These are phyloP conservation scores for Pangasianodon gigas DNA, from an alignment of 2,113 vertebrate genomes.

Conservation along the genomic window DNA sequence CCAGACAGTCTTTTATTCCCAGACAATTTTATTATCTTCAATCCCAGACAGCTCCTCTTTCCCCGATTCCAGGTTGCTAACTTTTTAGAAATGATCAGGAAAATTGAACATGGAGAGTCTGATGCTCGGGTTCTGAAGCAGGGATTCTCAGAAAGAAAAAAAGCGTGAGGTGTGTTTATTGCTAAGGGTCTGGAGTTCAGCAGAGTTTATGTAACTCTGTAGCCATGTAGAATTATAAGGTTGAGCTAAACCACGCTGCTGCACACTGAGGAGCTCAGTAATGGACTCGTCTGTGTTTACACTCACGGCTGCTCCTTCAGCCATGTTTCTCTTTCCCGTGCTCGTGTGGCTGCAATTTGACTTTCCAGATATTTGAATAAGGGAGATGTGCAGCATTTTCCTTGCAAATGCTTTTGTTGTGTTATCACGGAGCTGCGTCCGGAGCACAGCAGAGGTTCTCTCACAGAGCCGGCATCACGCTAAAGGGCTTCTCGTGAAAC, in stretches of 20 bases:
- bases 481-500: no score
- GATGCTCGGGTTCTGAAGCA: background rate
- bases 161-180: no score
- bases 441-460: no score
- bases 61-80: background rate
- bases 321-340: background rate
- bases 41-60: background rate
- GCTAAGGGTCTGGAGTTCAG: no score
- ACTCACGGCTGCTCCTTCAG: background rate
- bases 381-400: background rate
- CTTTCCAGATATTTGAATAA: slow-evolving; percentile 7
- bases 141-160: background rate
- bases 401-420: slow-evolving; percentile 27
- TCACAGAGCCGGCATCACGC: no score
- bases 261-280: background rate
- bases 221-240: no score
- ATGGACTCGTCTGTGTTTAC: background rate
- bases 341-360: background rate
- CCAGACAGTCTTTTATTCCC: background rate
- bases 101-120: no score
- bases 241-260: background rate
- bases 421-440: background rate
- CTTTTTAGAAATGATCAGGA: background rate
- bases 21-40: no score
- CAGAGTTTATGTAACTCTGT: no score